Evolutionary conservation across 2,797 vertebrate genomes (phyloP).

Genomic region (Lithobates sylvaticus): DNA sequence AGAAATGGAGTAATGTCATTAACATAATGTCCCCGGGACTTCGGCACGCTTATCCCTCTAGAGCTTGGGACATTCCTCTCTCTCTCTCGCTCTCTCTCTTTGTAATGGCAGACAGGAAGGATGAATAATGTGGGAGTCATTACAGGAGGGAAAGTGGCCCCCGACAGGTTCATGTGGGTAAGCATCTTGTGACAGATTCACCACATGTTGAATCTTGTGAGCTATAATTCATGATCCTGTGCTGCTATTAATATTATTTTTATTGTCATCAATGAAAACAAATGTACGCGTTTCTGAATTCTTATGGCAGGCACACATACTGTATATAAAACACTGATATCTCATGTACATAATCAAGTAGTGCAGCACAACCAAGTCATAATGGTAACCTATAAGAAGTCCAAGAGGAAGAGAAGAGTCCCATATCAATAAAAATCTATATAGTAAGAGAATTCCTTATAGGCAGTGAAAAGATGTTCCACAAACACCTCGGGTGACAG

Average conservation of each 20-base stretch:
- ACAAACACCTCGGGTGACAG: too few relatives aligned
- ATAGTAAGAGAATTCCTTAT: too few relatives aligned
- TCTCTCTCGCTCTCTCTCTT: neutral
- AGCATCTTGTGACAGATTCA: conserved; percentile 17
- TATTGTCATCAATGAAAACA: neutral
- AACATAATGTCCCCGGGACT: conserved; percentile 86
- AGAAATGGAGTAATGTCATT: conserved; percentile 87
- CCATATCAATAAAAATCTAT: too few relatives aligned
- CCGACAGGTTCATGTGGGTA: conserved; percentile 40
- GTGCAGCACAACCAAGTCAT: too few relatives aligned
- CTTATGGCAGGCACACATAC: neutral
- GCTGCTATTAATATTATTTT: neutral
- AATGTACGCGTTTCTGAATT: neutral
- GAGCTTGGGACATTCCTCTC: conserved; percentile 70
- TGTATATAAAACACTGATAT: neutral
- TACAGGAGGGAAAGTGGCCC: conserved; percentile 43
- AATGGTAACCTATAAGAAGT: too few relatives aligned
- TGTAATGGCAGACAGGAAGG: conserved; percentile 18
- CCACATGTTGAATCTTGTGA: neutral
- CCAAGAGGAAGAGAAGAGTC: too few relatives aligned
- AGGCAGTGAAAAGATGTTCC: too few relatives aligned
- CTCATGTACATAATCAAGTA: too few relatives aligned
- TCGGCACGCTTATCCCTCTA: conserved; percentile 79
- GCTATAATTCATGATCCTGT: conserved; percentile 9
- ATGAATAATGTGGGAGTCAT: conserved; percentile 49